A percentile compares a stretch with the other conserved stretches of the same genome.
phyloP scores from a whole-genome alignment of 2,888 invertebrate species.

The Dasypogon diadema region DNA sequence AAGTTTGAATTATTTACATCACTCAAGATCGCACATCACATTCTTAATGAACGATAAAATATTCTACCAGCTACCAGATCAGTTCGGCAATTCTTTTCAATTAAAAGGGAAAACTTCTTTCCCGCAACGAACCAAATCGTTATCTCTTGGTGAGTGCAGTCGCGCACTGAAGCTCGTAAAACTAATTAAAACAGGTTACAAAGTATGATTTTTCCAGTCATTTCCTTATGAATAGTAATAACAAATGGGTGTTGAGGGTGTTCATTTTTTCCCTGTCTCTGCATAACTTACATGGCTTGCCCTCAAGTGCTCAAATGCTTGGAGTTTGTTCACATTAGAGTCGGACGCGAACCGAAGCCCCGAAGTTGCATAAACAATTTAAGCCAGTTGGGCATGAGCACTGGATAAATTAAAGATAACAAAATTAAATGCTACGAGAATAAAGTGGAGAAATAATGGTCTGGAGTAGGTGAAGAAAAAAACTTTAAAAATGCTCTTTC shows the following conservation, averaged over 20 bases:
- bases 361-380: constrained; percentile 32
- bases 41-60: too few species aligned
- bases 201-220: constrained; percentile 53
- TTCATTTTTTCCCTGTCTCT: constrained; percentile 25
- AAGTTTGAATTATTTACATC: too few species aligned
- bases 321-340: constrained; percentile 36
- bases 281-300: constrained; percentile 30
- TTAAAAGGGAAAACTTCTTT: too few species aligned
- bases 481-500: constrained; percentile 52
- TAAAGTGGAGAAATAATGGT: constrained; percentile 26
- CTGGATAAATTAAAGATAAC: constrained; percentile 45
- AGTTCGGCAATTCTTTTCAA: too few species aligned
- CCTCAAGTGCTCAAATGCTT: not conserved
- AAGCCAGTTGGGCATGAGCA: constrained; percentile 48
- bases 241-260: constrained; percentile 33
- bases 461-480: constrained; percentile 25
- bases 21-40: too few species aligned
- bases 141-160: too few species aligned
- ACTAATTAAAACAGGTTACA: constrained; percentile 49
- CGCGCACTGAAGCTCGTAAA: constrained; percentile 6
- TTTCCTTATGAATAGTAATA: constrained; percentile 29
- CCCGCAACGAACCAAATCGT: too few species aligned
- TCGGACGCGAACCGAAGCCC: not conserved
- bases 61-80: too few species aligned
- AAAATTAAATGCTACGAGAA: constrained; percentile 50